phyloP scores from a whole-genome alignment of 1,140 invertebrate species.

The Drosophila pectinifera region DNA sequence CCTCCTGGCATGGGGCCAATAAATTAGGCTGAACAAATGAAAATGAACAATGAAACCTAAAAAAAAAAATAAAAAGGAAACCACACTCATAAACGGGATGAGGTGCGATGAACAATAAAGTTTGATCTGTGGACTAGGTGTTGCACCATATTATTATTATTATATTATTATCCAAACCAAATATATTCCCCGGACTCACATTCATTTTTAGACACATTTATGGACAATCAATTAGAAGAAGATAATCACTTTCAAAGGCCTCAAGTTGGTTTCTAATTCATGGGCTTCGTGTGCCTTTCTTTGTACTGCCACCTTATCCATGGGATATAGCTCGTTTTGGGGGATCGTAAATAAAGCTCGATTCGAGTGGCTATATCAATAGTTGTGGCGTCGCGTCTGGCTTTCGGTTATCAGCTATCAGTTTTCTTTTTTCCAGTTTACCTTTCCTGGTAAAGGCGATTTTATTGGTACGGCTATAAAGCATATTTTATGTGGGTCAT shows the following conservation, averaged over 20 bases:
- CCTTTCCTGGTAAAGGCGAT: background rate
- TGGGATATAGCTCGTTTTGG: slow-evolving; percentile 9
- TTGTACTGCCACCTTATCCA: slow-evolving; percentile 27
- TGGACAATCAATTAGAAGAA: slow-evolving; percentile 25
- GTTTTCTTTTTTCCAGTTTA: slow-evolving; percentile 30
- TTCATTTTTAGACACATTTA: slow-evolving; percentile 12
- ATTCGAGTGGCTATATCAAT: slow-evolving; percentile 41
- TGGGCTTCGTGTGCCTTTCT: slow-evolving; percentile 61
- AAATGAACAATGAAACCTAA: slow-evolving; percentile 56
- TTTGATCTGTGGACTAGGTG: slow-evolving; percentile 40
- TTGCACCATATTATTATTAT: slow-evolving; percentile 19
- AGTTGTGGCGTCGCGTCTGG: slow-evolving; percentile 37
- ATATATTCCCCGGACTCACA: background rate
- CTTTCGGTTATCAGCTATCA: slow-evolving; percentile 36
- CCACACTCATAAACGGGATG: slow-evolving; percentile 30
- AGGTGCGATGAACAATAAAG: slow-evolving; percentile 31
- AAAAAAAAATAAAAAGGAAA: slow-evolving; percentile 12
- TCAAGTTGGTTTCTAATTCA: slow-evolving; percentile 60
- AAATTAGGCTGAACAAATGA: slow-evolving; percentile 68
- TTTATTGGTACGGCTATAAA: slow-evolving; percentile 24
- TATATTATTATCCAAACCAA: slow-evolving; percentile 23
- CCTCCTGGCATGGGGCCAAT: slow-evolving; percentile 75
- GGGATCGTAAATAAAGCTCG: slow-evolving; percentile 61
- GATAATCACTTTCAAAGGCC: slow-evolving; percentile 30
- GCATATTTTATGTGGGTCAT: slow-evolving; percentile 46